Evolutionary conservation across 2,888 invertebrate species (phyloP), one percentile per base, ranked within the genome.

Genomic region (Xiphydria camelus): DNA sequence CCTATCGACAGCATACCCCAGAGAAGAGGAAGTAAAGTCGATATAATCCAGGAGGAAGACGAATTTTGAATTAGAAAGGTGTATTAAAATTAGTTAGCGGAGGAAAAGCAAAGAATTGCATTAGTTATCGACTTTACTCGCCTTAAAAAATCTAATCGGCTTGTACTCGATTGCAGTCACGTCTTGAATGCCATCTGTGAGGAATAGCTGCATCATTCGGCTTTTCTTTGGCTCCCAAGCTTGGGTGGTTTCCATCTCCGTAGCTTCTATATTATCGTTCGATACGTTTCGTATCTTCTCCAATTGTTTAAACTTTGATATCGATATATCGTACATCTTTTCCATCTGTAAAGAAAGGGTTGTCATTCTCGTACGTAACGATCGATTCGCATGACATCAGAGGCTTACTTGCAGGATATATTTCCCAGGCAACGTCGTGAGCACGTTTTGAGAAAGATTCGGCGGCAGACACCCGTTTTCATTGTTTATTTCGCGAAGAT

Each of bases 131-230:
- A 25, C 2, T 25, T 14, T 12, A 3, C 81, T 81, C 59, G 81
- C 78, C 61, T 78, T 80, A 20, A 86, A 69, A 53, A 78, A 78
- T 37, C 78, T 70, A 74, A 86, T 81, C 0, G 82, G 80, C 56
- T 76, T 80, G 64, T 87, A 87, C 69, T 92, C 91, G 64, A 90
- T 84, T 0, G 82, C 91, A 41, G 80, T 77, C 23, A 91, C 70
- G 54, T 83, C 80, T 70, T 86, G 86, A 0, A 81, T 77, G 9
- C 91, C 91, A 78, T 92, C 91, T 3, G 88, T 89, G 52, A 91
- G 68, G 46, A 79, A 79, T 41, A 91, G 64, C 64, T 86, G 82
- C 49, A 90, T 75, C 82, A 89, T 85, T 63, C 91, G 81, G 66
- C 75, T 82, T 68, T 77, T 73, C 67, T 70, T 80, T 64, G 70